phyloP scores from a whole-genome alignment of 1,140 invertebrate genomes.

The Archivesica marissinica region DNA sequence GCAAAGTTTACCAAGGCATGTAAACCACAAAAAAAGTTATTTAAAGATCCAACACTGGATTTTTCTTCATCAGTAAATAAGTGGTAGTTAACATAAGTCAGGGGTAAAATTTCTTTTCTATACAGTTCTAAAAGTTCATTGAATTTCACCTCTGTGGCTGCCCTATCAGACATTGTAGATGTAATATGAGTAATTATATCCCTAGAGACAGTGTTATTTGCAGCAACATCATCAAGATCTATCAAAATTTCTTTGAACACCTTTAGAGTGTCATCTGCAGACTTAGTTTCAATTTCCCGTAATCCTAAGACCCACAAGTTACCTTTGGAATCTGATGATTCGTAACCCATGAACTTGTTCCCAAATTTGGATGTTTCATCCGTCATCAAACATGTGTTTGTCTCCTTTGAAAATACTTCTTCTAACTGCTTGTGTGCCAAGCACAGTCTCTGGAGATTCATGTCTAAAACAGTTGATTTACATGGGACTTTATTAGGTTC shows the following conservation, averaged over 20 bases:
- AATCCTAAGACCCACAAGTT: conserved; percentile 21
- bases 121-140: not conserved
- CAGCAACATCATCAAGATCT: conserved; percentile 24
- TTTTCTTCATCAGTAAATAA: conserved; percentile 27
- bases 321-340: conserved; percentile 11
- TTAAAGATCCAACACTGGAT: not conserved
- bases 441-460: conserved; percentile 30
- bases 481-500: conserved; percentile 4
- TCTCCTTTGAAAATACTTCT: not conserved
- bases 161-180: conserved; percentile 14
- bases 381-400: conserved; percentile 2
- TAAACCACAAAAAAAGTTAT: conserved; percentile 43
- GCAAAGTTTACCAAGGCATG: conserved; percentile 40
- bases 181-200: conserved; percentile 27
- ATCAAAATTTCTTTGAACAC: conserved; percentile 21
- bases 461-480: conserved; percentile 5
- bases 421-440: not conserved
- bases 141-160: conserved; percentile 39
- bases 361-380: conserved; percentile 34
- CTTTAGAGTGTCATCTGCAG: conserved; percentile 12
- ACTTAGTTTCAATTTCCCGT: conserved; percentile 27
- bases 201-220: not conserved
- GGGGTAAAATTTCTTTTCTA: conserved; percentile 28
- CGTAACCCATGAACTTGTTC: conserved; percentile 26
- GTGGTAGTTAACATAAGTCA: conserved; percentile 32